Conservation (phyloP, 2,113 vertebrate genomes). For the Menidia beryllina region DNA sequence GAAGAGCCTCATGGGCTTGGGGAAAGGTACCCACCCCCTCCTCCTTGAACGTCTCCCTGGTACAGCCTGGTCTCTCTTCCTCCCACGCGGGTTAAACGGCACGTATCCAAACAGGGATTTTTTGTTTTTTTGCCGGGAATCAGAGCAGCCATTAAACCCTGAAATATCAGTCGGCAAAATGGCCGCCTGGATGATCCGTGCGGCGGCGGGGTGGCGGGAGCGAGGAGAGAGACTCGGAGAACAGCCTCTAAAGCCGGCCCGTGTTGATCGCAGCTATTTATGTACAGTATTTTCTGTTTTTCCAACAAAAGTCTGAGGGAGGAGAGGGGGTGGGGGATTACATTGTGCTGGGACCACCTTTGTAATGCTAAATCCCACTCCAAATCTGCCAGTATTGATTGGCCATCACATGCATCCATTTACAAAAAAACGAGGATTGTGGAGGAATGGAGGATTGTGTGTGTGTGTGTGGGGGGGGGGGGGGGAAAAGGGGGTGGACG, state of each 20-base stretch:
- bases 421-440: conserved; percentile 67
- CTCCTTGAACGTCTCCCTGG: conserved; percentile 9
- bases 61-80: conserved; percentile 24
- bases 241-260: conserved; percentile 44
- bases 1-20: conserved; percentile 24
- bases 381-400: conserved; percentile 82
- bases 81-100: conserved; percentile 32
- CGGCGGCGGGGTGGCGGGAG: conserved; percentile 1
- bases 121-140: conserved; percentile 16
- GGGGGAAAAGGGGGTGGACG: conserved; percentile 22
- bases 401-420: conserved; percentile 71
- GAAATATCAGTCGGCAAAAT: conserved; percentile 71
- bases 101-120: conserved; percentile 52
- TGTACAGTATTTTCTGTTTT: conserved; percentile 59
- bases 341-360: conserved; percentile 75
- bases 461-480: no score
- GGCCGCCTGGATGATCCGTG: conserved; percentile 54
- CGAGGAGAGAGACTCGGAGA: conserved; percentile 17
- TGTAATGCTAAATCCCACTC: conserved; percentile 77
- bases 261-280: conserved; percentile 64
- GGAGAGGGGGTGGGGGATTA: conserved; percentile 68
- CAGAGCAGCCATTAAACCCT: conserved; percentile 69
- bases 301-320: conserved; percentile 46
- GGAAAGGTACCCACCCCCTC: conserved; percentile 26
- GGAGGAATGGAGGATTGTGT: conserved; percentile 37